phyloP scores from a whole-genome alignment of 2,888 invertebrate genomes.

The Lysandra coridon region DNA sequence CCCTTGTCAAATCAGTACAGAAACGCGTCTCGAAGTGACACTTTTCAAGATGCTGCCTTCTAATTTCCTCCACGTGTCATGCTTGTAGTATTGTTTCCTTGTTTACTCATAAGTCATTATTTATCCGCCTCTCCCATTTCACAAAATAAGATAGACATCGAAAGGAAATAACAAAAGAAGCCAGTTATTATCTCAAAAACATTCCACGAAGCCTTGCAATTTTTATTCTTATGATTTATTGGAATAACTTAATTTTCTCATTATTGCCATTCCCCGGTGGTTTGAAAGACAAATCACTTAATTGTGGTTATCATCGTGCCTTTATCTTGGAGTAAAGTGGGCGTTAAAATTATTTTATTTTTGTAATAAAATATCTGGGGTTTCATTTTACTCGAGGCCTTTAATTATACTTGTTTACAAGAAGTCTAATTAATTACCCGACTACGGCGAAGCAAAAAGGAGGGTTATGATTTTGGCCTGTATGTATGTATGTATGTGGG shows the following conservation, averaged over 20 bases:
- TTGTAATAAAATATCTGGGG: background rate
- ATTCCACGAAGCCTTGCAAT: background rate
- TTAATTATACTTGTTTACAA: background rate
- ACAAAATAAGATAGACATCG: background rate
- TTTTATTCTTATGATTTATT: conserved; percentile 2
- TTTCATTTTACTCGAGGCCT: background rate
- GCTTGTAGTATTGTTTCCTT: too few species aligned
- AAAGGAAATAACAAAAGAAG: background rate
- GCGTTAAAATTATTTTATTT: conserved; percentile 6
- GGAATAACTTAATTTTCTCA: background rate
- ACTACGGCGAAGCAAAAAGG: too few species aligned
- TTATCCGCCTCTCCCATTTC: background rate
- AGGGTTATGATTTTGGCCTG: too few species aligned
- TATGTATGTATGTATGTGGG: too few species aligned
- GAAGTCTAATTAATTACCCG: background rate
- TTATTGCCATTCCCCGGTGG: background rate
- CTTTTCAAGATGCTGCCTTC: too few species aligned
- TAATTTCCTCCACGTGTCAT: too few species aligned
- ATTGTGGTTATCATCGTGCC: background rate
- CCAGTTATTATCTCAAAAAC: background rate
- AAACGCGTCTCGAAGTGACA: too few species aligned
- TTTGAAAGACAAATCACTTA: conserved; percentile 4
- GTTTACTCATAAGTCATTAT: too few species aligned
- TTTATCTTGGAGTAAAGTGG: conserved; percentile 1
- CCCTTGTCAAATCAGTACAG: too few species aligned